These are phyloP conservation scores for Melanotaenia duboulayi DNA, from an alignment of 2,113 vertebrate species.

Conservation along the genomic window DNA sequence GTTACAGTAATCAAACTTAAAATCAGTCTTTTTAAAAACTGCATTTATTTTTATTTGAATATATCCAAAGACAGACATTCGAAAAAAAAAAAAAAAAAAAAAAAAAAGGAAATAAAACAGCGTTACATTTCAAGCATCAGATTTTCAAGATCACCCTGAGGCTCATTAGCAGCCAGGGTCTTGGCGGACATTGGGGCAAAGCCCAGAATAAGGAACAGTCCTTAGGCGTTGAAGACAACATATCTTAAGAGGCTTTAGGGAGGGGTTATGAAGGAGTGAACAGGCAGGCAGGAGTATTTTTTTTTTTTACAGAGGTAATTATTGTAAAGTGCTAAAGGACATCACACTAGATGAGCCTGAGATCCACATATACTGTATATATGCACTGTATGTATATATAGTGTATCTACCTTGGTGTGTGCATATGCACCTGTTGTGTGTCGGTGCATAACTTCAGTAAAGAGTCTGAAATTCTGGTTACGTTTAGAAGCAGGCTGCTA, in stretches of 20 bases:
- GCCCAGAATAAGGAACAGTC: conserved; percentile 5
- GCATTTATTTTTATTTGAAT: conserved; percentile 56
- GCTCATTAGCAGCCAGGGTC: conserved; percentile 46
- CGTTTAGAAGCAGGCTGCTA: conserved; percentile 57
- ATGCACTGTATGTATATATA: background rate
- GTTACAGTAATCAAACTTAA: conserved; percentile 61
- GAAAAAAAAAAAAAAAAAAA: conserved; percentile 2
- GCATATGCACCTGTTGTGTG: conserved; percentile 6
- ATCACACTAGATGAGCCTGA: conserved; percentile 69
- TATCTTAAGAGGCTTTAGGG: conserved; percentile 8
- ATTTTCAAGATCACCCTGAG: conserved; percentile 38
- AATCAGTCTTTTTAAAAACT: conserved; percentile 65
- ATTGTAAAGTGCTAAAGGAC: conserved; percentile 78
- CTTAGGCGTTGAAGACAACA: conserved; percentile 11
- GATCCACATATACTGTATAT: conserved; percentile 43
- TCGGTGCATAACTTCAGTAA: conserved; percentile 27
- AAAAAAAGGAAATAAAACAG: conserved; percentile 31
- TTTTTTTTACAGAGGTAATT: conserved; percentile 71
- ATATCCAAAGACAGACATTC: conserved; percentile 49
- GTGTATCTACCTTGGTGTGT: conserved; percentile 8
- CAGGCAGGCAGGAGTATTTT: conserved; percentile 53
- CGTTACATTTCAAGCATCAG: conserved; percentile 59
- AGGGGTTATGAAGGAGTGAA: background rate
- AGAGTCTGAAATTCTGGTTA: conserved; percentile 47
- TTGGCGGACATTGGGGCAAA: conserved; percentile 19